Conservation (phyloP, 2,113 vertebrate genomes). For the Oenanthe melanoleuca region DNA sequence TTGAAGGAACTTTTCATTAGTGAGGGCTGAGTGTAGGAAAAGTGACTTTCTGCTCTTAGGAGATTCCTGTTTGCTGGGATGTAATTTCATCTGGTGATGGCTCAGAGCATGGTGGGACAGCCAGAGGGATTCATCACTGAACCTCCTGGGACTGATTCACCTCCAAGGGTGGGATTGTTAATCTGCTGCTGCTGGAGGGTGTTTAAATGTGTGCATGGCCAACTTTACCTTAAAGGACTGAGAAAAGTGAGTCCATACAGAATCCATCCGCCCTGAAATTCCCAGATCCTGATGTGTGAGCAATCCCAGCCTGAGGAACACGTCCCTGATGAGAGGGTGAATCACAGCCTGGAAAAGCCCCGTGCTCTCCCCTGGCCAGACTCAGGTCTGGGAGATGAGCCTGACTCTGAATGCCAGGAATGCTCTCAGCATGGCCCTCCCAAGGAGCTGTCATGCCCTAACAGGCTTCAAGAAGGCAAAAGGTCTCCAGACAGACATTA, state of each 20-base stretch:
- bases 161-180: not conserved
- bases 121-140: not conserved
- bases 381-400: not conserved
- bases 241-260: not conserved
- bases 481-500: not conserved
- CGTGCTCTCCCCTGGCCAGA: not conserved
- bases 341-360: not conserved
- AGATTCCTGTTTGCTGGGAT: not conserved
- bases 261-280: not conserved
- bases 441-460: not conserved
- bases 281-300: not conserved
- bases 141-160: not conserved
- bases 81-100: not conserved
- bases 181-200: not conserved
- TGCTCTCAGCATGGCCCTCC: not conserved
- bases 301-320: not conserved
- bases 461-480: not conserved
- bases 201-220: not conserved
- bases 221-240: not conserved
- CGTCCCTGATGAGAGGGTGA: not conserved
- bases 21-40: not conserved
- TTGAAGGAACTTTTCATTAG: not conserved
- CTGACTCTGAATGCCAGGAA: not conserved
- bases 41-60: rapidly evolving
- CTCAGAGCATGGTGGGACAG: not conserved